These are phyloP conservation scores for Rhagophthalmus giganteus DNA, from an alignment of 2,888 invertebrate genomes.

Conservation along the genomic window DNA sequence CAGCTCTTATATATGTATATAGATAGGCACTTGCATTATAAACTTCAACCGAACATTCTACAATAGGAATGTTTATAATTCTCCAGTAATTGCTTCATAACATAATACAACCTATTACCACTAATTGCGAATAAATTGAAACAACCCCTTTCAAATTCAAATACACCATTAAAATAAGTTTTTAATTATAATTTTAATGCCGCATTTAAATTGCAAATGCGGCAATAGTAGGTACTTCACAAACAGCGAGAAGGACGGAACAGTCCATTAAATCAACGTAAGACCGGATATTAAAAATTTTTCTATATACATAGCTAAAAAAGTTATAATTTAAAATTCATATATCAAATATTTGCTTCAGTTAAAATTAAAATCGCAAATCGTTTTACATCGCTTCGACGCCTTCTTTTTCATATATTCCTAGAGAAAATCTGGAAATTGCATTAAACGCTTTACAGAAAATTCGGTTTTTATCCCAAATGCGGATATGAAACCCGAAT, in stretches of 20 bases:
- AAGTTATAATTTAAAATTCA: conserved; percentile 29
- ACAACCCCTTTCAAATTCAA: conserved; percentile 28
- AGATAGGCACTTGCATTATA: too few relatives aligned
- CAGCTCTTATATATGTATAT: too few relatives aligned
- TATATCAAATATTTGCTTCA: conserved; percentile 28
- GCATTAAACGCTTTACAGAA: not conserved
- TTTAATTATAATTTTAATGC: conserved; percentile 29
- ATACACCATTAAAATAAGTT: conserved; percentile 26
- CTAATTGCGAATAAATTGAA: conserved; percentile 30
- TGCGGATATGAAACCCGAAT: not conserved
- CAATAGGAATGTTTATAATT: too few relatives aligned
- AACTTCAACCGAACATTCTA: too few relatives aligned
- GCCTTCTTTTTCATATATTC: too few relatives aligned
- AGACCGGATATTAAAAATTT: conserved; percentile 28
- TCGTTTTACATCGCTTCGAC: conserved; percentile 16
- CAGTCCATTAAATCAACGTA: conserved; percentile 20
- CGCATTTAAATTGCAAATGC: conserved; percentile 27
- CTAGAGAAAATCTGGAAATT: too few relatives aligned
- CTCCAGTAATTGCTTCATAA: not conserved
- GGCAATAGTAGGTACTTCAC: conserved; percentile 21
- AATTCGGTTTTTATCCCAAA: not conserved
- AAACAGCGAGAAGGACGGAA: conserved; percentile 20
- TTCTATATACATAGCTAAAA: conserved; percentile 19
- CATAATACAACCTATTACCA: conserved; percentile 10
- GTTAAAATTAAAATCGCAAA: conserved; percentile 25